Evolutionary conservation across 53 echinoderm and acorn worm species (phyloP), one percentile per base, ranked within the genome.

Genomic region (Echinarachnius parma): DNA sequence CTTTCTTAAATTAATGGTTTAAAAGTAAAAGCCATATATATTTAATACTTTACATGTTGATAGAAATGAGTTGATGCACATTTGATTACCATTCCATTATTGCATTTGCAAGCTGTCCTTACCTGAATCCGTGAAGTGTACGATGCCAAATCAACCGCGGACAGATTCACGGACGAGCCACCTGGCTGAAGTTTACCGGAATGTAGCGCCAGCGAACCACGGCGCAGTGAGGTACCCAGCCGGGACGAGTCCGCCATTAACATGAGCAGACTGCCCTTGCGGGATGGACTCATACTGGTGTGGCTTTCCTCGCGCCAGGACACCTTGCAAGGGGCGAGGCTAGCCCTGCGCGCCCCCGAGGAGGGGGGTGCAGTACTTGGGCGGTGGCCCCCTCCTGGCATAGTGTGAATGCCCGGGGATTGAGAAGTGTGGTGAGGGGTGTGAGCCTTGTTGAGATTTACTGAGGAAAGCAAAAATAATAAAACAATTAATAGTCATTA

Each of bases 141-240:
- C 18, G 75, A 59, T 61, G 82, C 69, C 24, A 95, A 74, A 23
- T 90, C 91, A 13, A 82, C 87, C 15, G 84, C 78, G 11, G 87
- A 83, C 77, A 95, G 84, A 53, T 85, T 80, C 29, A 95, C 82
- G 54, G 81, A 84, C 20, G 96, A 95, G 0, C 91, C 90, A 26
- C 82, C 81, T 2, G 91, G 62, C 24, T 60, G 77, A 1, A 95
- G 82, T 47, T 77, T 77, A 50, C 93, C 93, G 3, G 81, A 49
- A 52, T 79, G 83, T 0, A 86, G 80, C 9, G 66, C 75, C 16
- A 93, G 75, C 24, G 93, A 89, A 29, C 93, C 93, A 9, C 89
- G 89, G 5, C 74, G 83, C 16, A 93, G 76, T 18, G 28, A 4
- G 4, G 65, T 27, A 21, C 48, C 68, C 13, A 31, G 2, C 34